Conservation (phyloP, 2,888 invertebrate species). For the Allophyes oxyacanthae region DNA sequence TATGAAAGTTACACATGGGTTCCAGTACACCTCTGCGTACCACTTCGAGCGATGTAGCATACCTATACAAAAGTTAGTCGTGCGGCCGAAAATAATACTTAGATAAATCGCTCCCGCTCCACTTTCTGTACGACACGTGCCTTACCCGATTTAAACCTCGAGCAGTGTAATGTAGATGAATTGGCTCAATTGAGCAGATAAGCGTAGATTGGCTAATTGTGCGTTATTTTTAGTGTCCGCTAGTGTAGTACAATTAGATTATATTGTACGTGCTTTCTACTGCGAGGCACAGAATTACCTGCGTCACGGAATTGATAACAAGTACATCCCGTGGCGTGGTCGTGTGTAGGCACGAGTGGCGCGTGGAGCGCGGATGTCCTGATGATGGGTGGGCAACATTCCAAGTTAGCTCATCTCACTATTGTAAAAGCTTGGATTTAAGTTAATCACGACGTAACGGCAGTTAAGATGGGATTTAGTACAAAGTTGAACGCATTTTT, state of each 20-base stretch:
- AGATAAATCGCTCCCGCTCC: neutral
- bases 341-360: slow-evolving; percentile 3
- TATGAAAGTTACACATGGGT: no score
- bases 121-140: neutral
- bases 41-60: no score
- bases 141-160: slow-evolving; percentile 20
- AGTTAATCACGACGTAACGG: neutral
- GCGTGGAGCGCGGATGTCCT: slow-evolving; percentile 1
- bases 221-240: slow-evolving; percentile 78
- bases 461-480: neutral
- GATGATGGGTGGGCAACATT: slow-evolving; percentile 26
- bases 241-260: slow-evolving; percentile 52
- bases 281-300: neutral
- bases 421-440: slow-evolving; percentile 1
- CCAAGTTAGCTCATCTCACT: slow-evolving; percentile 16
- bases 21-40: no score
- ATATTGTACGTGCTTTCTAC: slow-evolving; percentile 43
- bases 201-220: slow-evolving; percentile 75
- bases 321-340: neutral
- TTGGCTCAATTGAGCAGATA: slow-evolving; percentile 74
- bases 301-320: no score
- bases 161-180: slow-evolving; percentile 57
- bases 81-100: no score
- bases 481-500: no score
- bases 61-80: no score